Evolutionary conservation across 23 tunicate species (phyloP), one percentile per base, ranked within the genome.

Genomic region (Diplosoma virens): DNA sequence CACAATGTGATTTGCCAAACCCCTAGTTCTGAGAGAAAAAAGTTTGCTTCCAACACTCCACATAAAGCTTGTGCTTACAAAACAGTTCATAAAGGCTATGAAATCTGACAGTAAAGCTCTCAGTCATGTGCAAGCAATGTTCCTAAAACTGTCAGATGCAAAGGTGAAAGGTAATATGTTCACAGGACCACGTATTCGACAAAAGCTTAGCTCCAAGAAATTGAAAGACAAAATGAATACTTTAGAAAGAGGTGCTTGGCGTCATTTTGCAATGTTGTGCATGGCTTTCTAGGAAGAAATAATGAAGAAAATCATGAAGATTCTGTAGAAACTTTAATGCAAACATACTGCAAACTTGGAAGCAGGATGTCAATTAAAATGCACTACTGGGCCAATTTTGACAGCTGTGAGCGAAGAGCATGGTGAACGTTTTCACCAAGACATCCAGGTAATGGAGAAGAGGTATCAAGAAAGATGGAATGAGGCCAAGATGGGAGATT

Each of bases 401-500:
- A 58, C 65, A 58, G 65, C 6, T 58, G 16, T 58, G 65, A 58
- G 65, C 21, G 26, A 58, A 64, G 71, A 64, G 35, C 71, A 64
- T 64, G 71, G 71, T 64, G 71, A 64, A 64, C 71, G 71, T 64
- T 64, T 64, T 64, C 71, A 64, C 71, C 35, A 64, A 64, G 35
- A 64, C 37, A 64, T 64, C 37, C 37, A 64, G 35, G 71, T 64
- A 64, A 64, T 64, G 71, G 71, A 64, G 71, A 64, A 64, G 37
- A 64, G 37, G 35, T 28, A 25, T 23, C 65, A 23, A 58, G 65
- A 23, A 58, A 58, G 65, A 58, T 58, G 65, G 16, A 22, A n/a
- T n/a, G 34, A 28, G 35, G 71, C 7, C 71, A 64, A 25, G 71
- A 64, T 29, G 71, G 35, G 71, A 32, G 71, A 64, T 64, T 64